phyloP scores from a whole-genome alignment of 2,113 vertebrate genomes.

The Dolichotis patagonum region DNA sequence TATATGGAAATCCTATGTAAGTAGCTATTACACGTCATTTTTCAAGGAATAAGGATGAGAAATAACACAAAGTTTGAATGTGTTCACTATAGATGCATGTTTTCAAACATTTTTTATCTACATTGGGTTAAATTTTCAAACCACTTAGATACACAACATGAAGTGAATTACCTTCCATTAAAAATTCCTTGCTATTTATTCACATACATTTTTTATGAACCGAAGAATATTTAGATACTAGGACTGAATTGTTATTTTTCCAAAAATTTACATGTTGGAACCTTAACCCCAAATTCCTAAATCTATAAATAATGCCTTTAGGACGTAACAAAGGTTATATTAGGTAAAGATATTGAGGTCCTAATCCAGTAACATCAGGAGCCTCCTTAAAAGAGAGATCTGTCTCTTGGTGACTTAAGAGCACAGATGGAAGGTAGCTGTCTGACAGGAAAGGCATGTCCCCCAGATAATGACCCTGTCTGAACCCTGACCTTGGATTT shows the following conservation, averaged over 20 bases:
- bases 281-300: neutral
- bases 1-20: neutral
- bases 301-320: neutral
- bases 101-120: neutral
- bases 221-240: neutral
- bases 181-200: neutral
- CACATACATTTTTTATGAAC: neutral
- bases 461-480: neutral
- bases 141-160: neutral
- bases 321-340: neutral
- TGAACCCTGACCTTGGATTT: neutral
- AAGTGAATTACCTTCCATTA: neutral
- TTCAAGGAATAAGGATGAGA: neutral
- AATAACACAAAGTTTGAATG: neutral
- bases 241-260: neutral
- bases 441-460: accelerated
- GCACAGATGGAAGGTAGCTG: neutral
- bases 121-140: neutral
- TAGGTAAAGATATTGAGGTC: too few species aligned
- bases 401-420: neutral
- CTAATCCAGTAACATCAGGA: neutral
- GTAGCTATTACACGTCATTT: neutral
- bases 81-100: neutral
- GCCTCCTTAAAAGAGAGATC: neutral
- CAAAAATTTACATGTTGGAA: neutral